Conservation (phyloP, 1,140 invertebrate genomes). For the Bombus balteatus region DNA sequence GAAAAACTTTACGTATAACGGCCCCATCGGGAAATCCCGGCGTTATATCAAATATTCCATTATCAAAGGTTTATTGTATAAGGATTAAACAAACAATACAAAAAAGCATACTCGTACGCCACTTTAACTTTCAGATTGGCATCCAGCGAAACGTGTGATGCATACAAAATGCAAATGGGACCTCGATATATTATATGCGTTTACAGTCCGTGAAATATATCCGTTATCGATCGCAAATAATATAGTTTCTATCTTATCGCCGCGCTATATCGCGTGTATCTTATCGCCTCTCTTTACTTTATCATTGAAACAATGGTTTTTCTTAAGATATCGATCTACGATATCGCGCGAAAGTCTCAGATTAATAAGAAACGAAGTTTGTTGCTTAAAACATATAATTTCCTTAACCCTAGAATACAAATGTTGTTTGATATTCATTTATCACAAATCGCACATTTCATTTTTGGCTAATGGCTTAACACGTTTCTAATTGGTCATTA, state of each 20-base stretch:
- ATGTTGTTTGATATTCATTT: too few relatives aligned
- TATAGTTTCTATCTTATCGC: neutral
- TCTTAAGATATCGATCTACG: neutral
- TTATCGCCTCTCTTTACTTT: slow-evolving; percentile 2
- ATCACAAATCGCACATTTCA: too few relatives aligned
- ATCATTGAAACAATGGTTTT: neutral
- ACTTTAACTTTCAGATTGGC: neutral
- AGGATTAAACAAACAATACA: neutral
- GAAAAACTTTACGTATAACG: neutral
- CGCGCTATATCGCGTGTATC: neutral
- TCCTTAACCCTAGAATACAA: too few relatives aligned
- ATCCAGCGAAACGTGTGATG: neutral
- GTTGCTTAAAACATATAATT: neutral
- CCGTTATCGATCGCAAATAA: neutral
- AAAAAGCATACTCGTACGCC: neutral
- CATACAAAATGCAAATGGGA: neutral
- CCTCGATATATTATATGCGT: neutral
- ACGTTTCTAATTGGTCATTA: too few relatives aligned
- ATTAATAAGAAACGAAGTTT: neutral
- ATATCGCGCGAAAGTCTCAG: neutral
- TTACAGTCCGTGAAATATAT: neutral
- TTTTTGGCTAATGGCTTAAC: too few relatives aligned
- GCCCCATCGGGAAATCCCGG: neutral
- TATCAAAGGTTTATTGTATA: slow-evolving; percentile 6
- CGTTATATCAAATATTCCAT: slow-evolving; percentile 12